Conservation (phyloP, 2,888 invertebrate genomes). For the Limnephilus rhombicus region DNA sequence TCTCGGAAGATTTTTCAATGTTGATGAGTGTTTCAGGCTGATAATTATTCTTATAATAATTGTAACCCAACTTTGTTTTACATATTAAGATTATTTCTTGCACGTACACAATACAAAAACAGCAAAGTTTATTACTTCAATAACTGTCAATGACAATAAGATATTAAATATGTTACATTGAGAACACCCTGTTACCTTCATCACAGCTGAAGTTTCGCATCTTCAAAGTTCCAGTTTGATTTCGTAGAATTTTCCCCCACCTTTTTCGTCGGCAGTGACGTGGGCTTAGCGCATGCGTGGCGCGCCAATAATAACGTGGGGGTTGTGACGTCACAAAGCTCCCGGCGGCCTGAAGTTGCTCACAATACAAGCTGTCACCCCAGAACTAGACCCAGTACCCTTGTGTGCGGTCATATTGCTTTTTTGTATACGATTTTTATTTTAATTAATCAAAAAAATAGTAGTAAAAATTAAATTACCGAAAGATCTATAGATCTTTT, state of each 20-base stretch:
- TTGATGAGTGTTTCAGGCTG: too few relatives aligned
- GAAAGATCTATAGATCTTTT: too few relatives aligned
- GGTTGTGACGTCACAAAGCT: conserved; percentile 70
- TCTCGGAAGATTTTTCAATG: too few relatives aligned
- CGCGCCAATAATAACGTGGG: conserved; percentile 48
- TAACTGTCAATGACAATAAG: too few relatives aligned
- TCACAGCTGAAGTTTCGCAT: background rate
- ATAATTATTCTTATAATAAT: too few relatives aligned
- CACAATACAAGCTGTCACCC: conserved; percentile 64
- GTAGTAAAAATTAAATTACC: too few relatives aligned
- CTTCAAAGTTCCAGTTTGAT: background rate
- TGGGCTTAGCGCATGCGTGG: conserved; percentile 23
- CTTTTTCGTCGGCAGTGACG: conserved; percentile 64
- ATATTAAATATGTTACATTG: background rate
- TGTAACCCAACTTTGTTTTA: too few relatives aligned
- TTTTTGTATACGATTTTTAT: background rate
- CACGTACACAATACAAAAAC: too few relatives aligned
- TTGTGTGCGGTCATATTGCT: background rate
- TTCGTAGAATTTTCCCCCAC: background rate
- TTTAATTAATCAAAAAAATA: too few relatives aligned
- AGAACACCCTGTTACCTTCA: background rate
- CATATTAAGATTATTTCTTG: too few relatives aligned
- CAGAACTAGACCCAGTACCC: background rate
- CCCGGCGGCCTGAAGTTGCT: conserved; percentile 60
- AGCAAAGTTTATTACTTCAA: too few relatives aligned